phyloP scores from a whole-genome alignment of 2,797 vertebrate genomes.

The Typhlichthys eigenmanni region DNA sequence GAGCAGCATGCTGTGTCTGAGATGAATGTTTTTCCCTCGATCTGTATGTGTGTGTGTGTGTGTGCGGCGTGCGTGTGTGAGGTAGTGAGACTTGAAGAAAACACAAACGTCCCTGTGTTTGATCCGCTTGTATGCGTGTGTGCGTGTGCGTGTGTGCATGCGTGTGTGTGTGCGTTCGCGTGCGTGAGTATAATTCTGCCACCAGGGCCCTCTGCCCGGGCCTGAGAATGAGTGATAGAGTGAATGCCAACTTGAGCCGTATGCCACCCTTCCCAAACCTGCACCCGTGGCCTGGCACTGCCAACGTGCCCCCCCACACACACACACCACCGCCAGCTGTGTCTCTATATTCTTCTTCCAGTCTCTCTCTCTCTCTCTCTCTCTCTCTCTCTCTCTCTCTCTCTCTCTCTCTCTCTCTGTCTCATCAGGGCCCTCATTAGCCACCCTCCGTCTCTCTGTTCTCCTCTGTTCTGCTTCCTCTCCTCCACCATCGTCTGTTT shows the following conservation, averaged over 20 bases:
- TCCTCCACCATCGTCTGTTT: constrained; percentile 57
- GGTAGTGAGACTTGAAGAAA: constrained; percentile 45
- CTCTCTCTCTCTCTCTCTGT: constrained; percentile 28
- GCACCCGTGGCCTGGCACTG: constrained; percentile 61
- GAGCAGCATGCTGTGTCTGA: constrained; percentile 52
- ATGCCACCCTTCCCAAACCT: constrained; percentile 63
- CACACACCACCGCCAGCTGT: constrained; percentile 44
- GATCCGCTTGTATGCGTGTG: constrained; percentile 50
- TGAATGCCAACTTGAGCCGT: constrained; percentile 68
- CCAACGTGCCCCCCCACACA: constrained; percentile 40
- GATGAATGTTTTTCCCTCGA: constrained; percentile 54
- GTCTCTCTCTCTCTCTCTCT: constrained; percentile 30
- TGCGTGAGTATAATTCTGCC: constrained; percentile 23
- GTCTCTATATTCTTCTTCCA: constrained; percentile 43
- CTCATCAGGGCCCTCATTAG: constrained; percentile 70
- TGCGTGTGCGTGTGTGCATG: neutral
- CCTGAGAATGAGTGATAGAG: constrained; percentile 75
- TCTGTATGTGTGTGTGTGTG: constrained; percentile 14
- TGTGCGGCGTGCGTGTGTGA: neutral
- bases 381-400: constrained; percentile 16
- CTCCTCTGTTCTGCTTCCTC: constrained; percentile 17
- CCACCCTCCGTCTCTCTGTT: constrained; percentile 25
- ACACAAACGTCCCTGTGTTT: constrained; percentile 62
- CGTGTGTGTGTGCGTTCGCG: neutral
- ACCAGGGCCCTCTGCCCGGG: constrained; percentile 68